Evolutionary conservation across 2,113 vertebrate species (phyloP), one percentile per base, ranked within the genome.

Genomic region (Thinocorus orbignyianus): DNA sequence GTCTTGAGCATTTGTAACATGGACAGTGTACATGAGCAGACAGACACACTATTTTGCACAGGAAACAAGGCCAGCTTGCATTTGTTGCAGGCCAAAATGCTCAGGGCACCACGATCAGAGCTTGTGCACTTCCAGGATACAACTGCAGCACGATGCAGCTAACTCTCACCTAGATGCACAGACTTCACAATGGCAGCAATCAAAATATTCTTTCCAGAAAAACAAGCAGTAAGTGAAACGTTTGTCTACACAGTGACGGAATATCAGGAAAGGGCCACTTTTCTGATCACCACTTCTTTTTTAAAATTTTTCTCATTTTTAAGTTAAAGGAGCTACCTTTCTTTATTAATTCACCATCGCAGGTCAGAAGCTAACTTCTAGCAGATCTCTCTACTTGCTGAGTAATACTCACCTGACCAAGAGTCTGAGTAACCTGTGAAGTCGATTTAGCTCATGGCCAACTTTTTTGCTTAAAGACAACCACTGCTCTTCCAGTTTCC

Each of bases 401-500:
- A 81, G 19, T 64, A 92, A 24, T 5, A 95, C 95, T 71, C 72
- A 99, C 99, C 98, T 99, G 96, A 92, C 83, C 78, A 97, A 97
- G 54, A 99, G 98, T 70, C 96, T 98, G 81, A 98, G 97, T 6
- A 98, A 97, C 0, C 94, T 98, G 4, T 98, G 97, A 26, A 97
- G 81, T 41, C 88, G 81, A 35, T 97, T 96, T 12, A 97, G 92
- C 31, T 98, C 97, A 1, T 96, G 97, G 80, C 98, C 98, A 69
- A 97, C 92, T 87, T 93, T 98, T 95, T 92, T 97, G 65, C 93
- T 97, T 81, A 99, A 90, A n/a, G 94, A 88, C 52, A 97, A 86
- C 98, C 99, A 99, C 46, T 97, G 96, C 4, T 98, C 97, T 94
- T 99, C 98, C 51, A 99, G 91, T 62, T 96, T 97, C 9, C 65